Base-by-base conservation (phyloP, 2,888 invertebrate genomes). In the Clistopyga incitator region DNA sequence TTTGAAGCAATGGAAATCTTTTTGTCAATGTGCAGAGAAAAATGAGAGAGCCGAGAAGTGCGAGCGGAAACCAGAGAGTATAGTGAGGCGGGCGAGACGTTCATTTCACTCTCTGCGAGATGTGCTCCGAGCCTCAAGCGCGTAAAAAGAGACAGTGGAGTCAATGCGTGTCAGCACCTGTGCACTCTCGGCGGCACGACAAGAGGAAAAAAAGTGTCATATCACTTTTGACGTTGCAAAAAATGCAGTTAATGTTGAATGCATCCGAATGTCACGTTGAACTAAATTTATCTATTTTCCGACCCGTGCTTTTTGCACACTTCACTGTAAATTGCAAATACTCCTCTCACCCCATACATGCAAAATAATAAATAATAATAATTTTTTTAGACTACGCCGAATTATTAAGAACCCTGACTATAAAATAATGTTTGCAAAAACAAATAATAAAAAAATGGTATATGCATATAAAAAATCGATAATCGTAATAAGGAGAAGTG, bases 101-200 rank as follows among this genome's bases (percentile, higher is more conserved):
- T 90, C 90, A 90, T 92, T 91, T 92, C 91, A 92, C 92, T 91
- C 91, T 90, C 89, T 52, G 52, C 52, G 88, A 89, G 89, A 88
- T 88, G 87, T 76, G 65, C 42, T 47, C 38, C 79, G 54, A 72
- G 79, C 75, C 56, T 52, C 52, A 20, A 1, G 18, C n/a, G 52
- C 52, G 20, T 18, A 52, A n/a, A n/a, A 8, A 52, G 18, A 20
- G 18, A 52, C 52, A 8, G 52, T 52, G 8, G 52, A 18, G 1
- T 8, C 52, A 8, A 18, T 4, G 52, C 20, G 52, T 6, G 52
- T 20, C 52, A 52, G 52, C 52, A 52, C 18, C 52, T 52, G 52
- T 52, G 52, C 52, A 52, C 52, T 52, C 52, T 52, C 52, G 18
- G 52, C 6, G 20, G 8, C 52, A 52, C 15, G n/a, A 20, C 10